Conservation (phyloP, 2,888 invertebrate species). For the Plagiodera versicolora region DNA sequence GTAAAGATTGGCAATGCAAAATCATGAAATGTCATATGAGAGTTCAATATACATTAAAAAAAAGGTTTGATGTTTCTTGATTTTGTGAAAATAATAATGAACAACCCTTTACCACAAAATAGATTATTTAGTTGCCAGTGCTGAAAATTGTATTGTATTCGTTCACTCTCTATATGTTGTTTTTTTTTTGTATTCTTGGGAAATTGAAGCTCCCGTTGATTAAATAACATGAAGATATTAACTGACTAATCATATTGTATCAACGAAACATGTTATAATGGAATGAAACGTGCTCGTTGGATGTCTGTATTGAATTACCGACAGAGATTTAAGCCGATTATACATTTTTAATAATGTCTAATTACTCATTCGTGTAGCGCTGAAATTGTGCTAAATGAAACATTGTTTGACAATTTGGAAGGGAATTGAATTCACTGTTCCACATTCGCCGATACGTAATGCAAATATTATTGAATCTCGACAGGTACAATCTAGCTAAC, state of each 20-base stretch:
- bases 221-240: neutral
- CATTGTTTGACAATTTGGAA: conserved; percentile 11
- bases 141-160: too few relatives aligned
- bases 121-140: too few relatives aligned
- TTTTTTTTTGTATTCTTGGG: too few relatives aligned
- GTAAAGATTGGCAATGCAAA: too few relatives aligned
- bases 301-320: conserved; percentile 13
- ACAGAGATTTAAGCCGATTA: conserved; percentile 20
- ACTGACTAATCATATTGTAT: conserved; percentile 4
- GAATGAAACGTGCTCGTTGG: conserved; percentile 2
- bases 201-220: too few relatives aligned
- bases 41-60: too few relatives aligned
- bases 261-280: neutral
- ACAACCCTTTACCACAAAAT: too few relatives aligned
- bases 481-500: too few relatives aligned
- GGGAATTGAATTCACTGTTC: conserved; percentile 1
- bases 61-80: too few relatives aligned
- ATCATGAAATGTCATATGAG: too few relatives aligned
- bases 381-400: conserved; percentile 14
- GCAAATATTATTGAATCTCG: neutral
- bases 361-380: conserved; percentile 20
- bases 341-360: conserved; percentile 20
- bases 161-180: too few relatives aligned
- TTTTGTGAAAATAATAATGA: too few relatives aligned
- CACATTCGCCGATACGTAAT: neutral